Conservation (phyloP, 2,113 vertebrate genomes). For the Dicaeum eximium region DNA sequence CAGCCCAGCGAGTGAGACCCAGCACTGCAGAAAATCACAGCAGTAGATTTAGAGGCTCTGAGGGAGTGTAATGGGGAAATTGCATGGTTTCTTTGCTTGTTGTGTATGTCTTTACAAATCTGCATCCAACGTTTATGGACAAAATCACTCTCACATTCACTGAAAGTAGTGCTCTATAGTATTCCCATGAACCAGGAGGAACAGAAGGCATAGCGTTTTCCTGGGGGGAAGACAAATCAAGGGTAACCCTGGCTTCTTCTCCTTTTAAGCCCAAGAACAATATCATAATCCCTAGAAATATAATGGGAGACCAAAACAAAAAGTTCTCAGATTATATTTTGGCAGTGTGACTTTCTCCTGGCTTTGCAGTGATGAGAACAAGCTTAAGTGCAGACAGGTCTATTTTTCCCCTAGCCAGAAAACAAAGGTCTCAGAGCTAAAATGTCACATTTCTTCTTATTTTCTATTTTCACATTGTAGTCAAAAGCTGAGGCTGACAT, state of each 20-base stretch:
- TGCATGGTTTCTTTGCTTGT: not conserved
- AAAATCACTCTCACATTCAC: not conserved
- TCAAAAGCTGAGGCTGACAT: conserved; percentile 67
- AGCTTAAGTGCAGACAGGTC: conserved; percentile 30
- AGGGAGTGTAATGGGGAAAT: not conserved
- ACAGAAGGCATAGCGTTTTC: not conserved
- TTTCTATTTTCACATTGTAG: conserved; percentile 66
- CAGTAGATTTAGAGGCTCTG: not conserved
- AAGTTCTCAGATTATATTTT: conserved; percentile 62
- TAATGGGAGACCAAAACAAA: not conserved
- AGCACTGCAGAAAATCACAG: not conserved
- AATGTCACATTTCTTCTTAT: conserved; percentile 74
- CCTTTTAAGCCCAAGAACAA: conserved; percentile 54
- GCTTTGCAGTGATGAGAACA: conserved; percentile 51
- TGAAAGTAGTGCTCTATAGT: not conserved
- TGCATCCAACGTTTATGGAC: not conserved
- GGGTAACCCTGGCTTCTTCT: not conserved
- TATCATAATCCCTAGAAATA: conserved; percentile 36
- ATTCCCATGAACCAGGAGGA: not conserved
- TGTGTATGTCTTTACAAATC: not conserved
- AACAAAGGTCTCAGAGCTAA: conserved; percentile 69
- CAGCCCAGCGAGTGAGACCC: not conserved
- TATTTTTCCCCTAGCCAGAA: conserved; percentile 57
- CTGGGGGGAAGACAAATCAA: not conserved
- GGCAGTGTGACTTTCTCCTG: conserved; percentile 23